phyloP scores from a whole-genome alignment of 2,888 invertebrate species.

The Cistogaster globosa region DNA sequence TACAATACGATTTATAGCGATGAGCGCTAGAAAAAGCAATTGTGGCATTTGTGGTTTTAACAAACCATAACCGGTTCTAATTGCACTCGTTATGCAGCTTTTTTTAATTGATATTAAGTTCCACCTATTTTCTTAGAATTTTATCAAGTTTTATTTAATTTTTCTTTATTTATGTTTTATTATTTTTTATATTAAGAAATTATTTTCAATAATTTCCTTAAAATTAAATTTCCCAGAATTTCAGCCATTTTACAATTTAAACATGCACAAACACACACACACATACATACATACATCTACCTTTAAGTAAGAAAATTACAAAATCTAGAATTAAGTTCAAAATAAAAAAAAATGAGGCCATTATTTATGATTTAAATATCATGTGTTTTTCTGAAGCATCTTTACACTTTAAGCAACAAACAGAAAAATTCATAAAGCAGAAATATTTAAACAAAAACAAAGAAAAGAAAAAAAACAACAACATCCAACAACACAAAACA shows the following conservation, averaged over 20 bases:
- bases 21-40: no score
- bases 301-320: background rate
- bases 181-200: background rate
- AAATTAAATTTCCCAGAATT: constrained; percentile 2
- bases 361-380: constrained; percentile 1
- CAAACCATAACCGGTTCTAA: no score
- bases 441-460: background rate
- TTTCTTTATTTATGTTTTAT: background rate
- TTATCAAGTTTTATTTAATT: no score
- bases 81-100: no score
- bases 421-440: constrained; percentile 15
- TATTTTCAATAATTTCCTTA: background rate
- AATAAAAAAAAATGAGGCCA: background rate
- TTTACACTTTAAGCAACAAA: constrained; percentile 16
- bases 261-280: background rate
- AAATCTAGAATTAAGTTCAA: background rate
- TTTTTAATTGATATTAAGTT: no score
- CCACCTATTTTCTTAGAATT: no score
- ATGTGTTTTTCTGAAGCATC: background rate
- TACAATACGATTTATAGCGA: no score
- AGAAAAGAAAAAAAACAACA: background rate
- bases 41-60: no score
- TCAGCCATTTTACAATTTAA: background rate
- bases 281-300: background rate
- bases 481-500: no score